A percentile compares a stretch with the other conserved stretches of the same genome.
Evolutionary conservation across 2,888 invertebrate genomes (phyloP).

Genomic region (Auanema sp.): DNA sequence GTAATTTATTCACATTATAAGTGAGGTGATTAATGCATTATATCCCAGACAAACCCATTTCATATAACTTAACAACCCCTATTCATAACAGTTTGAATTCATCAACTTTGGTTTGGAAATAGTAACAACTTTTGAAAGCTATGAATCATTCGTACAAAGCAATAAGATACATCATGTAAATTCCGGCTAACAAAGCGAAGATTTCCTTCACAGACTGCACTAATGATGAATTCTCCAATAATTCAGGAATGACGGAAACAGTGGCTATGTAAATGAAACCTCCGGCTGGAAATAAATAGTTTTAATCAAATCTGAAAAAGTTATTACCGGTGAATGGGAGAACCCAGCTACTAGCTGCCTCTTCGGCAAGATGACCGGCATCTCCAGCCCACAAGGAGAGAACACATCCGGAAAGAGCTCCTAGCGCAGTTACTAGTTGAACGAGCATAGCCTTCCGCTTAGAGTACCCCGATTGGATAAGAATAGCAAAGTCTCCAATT

Average conservation of each 20-base stretch:
- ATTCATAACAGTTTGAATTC: too few species aligned
- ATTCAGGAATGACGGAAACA: conserved; percentile 95
- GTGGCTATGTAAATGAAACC: conserved; percentile 99
- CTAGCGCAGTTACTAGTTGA: conserved; percentile 89
- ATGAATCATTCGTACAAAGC: conserved; percentile 56
- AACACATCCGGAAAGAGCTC: conserved; percentile 81
- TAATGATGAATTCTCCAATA: conserved; percentile 76
- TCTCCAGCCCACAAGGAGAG: conserved; percentile 58
- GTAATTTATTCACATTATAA: too few species aligned
- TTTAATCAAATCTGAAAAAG: background rate
- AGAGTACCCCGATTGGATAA: conserved; percentile 93
- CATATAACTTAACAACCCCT: too few species aligned
- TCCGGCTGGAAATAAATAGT: conserved; percentile 41
- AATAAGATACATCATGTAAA: conserved; percentile 61
- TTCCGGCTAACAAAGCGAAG: conserved; percentile 54
- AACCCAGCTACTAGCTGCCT: conserved; percentile 77
- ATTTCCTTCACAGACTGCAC: conserved; percentile 59
- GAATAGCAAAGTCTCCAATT: conserved; percentile 98
- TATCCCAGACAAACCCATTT: too few species aligned
- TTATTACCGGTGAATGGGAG: conserved; percentile 76
- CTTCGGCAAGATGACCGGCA: conserved; percentile 58
- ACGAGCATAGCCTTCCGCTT: conserved; percentile 90
- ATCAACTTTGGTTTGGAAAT: too few species aligned
- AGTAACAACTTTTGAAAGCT: too few species aligned
- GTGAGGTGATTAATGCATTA: too few species aligned